Evolutionary conservation across 53 echinoderm and acorn worm species (phyloP).

Genomic region (Henricia sp.): DNA sequence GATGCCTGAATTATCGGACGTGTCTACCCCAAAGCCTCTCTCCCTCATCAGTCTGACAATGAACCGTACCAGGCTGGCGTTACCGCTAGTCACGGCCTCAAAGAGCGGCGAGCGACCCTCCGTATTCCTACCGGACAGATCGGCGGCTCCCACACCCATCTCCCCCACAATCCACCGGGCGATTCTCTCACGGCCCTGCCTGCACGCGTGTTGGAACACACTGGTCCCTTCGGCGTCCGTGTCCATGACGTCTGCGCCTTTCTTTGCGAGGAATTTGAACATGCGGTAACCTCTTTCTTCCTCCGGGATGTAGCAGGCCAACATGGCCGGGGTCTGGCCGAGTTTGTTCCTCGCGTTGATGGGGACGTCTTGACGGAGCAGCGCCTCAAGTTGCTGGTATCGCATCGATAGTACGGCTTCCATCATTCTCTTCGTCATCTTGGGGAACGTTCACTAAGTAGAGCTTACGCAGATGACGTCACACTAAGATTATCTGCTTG

Average conservation of each 20-base stretch:
- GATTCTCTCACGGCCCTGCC: constrained; percentile 55
- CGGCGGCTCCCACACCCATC: constrained; percentile 67
- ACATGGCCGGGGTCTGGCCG: constrained; percentile 81
- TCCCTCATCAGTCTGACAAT: constrained; percentile 64
- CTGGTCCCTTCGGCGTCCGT: constrained; percentile 70
- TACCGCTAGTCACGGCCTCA: constrained; percentile 74
- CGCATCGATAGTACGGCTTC: constrained; percentile 78
- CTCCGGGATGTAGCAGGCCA: constrained; percentile 64
- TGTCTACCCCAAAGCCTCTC: constrained; percentile 73
- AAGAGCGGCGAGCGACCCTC: constrained; percentile 73
- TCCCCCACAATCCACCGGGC: constrained; percentile 68
- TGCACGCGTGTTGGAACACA: constrained; percentile 88
- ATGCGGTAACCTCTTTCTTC: constrained; percentile 78
- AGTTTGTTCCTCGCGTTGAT: constrained; percentile 68
- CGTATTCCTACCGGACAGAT: constrained; percentile 70
- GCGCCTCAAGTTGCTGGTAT: constrained; percentile 75
- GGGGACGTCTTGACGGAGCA: constrained; percentile 72
- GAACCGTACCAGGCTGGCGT: constrained; percentile 61
- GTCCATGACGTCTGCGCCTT: constrained; percentile 75
- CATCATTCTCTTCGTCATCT: constrained; percentile 75
- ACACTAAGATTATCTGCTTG: not conserved
- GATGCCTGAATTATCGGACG: constrained; percentile 69
- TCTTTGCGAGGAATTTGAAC: constrained; percentile 79
- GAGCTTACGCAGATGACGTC: not conserved
- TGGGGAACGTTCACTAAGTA: not conserved